Evolutionary conservation across 2,113 vertebrate genomes (phyloP).

Genomic region (Circaetus cinerascens): DNA sequence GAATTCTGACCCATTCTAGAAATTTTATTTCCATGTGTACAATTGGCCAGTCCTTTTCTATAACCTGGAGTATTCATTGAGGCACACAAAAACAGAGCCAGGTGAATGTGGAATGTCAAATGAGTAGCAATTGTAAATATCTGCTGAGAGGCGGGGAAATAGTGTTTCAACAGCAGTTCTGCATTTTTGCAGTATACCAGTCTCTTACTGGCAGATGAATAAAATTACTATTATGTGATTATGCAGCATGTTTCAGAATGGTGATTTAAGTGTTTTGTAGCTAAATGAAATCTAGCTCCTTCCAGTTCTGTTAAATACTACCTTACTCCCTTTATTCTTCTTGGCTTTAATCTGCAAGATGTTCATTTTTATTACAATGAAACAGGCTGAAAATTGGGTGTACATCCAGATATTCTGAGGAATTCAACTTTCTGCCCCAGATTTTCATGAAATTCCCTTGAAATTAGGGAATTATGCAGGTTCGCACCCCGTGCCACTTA

Average conservation of each 20-base stretch:
- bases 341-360: not conserved
- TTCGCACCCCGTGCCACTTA: not conserved
- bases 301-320: not conserved
- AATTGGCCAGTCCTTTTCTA: not conserved
- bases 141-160: not conserved
- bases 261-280: not conserved
- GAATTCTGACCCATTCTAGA: not conserved
- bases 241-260: not conserved
- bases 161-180: not conserved
- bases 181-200: not conserved
- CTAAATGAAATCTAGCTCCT: not conserved
- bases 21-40: not conserved
- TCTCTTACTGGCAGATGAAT: not conserved
- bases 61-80: not conserved
- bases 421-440: not conserved
- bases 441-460: not conserved
- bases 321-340: not conserved
- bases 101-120: not conserved
- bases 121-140: not conserved
- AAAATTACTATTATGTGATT: not conserved
- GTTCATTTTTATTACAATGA: not conserved
- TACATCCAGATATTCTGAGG: not conserved
- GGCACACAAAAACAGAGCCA: not conserved
- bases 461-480: not conserved
- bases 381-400: not conserved